Conservation (phyloP, 2,113 vertebrate genomes). For the Recurvirostra avosetta region DNA sequence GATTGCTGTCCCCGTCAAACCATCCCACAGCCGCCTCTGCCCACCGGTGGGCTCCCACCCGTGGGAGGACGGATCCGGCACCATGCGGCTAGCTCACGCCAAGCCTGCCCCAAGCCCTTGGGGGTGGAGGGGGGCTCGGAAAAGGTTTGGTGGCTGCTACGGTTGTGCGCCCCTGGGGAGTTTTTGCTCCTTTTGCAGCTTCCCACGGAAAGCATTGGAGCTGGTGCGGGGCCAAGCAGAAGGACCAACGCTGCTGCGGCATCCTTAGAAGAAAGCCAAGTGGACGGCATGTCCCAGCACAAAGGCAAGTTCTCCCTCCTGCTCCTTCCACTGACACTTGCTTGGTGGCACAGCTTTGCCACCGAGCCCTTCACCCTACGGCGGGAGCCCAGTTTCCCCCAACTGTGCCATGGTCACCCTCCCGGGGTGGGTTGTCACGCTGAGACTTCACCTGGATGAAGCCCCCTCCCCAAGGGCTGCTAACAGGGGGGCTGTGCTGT, state of each 20-base stretch:
- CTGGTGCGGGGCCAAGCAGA: rapidly evolving
- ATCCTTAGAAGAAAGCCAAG: background rate
- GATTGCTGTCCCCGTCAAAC: background rate
- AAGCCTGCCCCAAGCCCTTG: background rate
- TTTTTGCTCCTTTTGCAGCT: background rate
- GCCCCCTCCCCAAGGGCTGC: no score
- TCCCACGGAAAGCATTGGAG: background rate
- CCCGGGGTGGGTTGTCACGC: no score
- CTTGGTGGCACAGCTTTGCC: rapidly evolving
- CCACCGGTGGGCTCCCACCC: background rate
- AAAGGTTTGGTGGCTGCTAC: background rate
- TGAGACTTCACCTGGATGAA: background rate
- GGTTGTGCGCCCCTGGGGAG: rapidly evolving
- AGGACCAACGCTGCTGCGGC: background rate
- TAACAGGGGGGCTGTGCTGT: background rate
- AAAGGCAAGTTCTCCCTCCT: background rate
- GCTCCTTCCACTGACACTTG: background rate
- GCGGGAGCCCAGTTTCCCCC: background rate
- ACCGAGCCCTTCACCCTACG: background rate
- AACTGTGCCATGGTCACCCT: background rate
- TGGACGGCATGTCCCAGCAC: rapidly evolving
- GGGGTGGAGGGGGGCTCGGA: background rate
- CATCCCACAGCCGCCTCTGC: background rate
- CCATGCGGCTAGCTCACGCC: rapidly evolving
- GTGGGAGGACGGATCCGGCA: rapidly evolving